Evolutionary conservation across 2,888 invertebrate genomes (phyloP).

Genomic region (Fragum sueziense): DNA sequence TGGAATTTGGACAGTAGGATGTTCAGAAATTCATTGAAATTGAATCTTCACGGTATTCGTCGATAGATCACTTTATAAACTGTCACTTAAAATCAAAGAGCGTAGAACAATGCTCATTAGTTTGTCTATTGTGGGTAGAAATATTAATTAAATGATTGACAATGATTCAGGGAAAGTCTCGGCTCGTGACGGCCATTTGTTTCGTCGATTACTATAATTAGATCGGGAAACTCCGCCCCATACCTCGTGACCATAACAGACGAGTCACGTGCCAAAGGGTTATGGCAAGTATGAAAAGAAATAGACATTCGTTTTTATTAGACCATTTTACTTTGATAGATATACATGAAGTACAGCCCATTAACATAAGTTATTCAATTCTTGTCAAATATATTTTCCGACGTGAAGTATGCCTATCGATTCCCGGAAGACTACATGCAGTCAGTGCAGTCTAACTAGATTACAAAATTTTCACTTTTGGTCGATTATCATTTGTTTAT

Average conservation of each 20-base stretch:
- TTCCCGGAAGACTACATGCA: too few relatives aligned
- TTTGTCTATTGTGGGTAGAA: neutral
- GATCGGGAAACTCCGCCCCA: neutral
- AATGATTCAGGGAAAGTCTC: slow-evolving; percentile 15
- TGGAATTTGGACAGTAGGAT: neutral
- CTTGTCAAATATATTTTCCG: too few relatives aligned
- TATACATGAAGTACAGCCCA: too few relatives aligned
- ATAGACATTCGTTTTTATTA: too few relatives aligned
- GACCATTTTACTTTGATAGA: too few relatives aligned
- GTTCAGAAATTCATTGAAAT: neutral
- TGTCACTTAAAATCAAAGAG: slow-evolving; percentile 18
- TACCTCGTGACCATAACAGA: slow-evolving; percentile 3
- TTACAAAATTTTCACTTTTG: too few relatives aligned
- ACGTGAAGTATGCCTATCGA: too few relatives aligned
- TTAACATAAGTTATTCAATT: too few relatives aligned
- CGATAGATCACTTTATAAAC: slow-evolving; percentile 15
- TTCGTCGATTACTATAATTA: slow-evolving; percentile 15
- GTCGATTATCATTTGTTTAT: too few relatives aligned
- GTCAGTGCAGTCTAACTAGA: too few relatives aligned
- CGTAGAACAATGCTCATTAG: slow-evolving; percentile 16
- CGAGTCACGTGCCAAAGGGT: too few relatives aligned
- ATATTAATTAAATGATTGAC: slow-evolving; percentile 17
- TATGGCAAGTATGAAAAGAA: too few relatives aligned
- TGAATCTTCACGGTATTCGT: neutral
- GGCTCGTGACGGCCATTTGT: slow-evolving; percentile 19